A percentile compares a stretch with the other conserved stretches of the same genome.
Conservation (phyloP, 2,888 invertebrate species). For the Drosophila anceps region DNA sequence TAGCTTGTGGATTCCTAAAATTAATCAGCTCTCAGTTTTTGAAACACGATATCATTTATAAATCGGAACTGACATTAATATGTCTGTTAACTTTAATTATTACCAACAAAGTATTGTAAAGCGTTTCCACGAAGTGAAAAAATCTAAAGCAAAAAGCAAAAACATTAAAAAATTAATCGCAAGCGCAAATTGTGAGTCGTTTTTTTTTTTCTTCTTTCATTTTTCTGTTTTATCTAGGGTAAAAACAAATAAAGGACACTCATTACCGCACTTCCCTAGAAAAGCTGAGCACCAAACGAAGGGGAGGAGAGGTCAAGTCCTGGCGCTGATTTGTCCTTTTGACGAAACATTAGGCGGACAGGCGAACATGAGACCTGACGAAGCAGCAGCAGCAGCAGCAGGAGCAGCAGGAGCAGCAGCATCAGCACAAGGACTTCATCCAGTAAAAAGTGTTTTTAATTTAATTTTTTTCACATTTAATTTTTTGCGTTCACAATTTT, state of each 20-base stretch:
- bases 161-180: conserved; percentile 54
- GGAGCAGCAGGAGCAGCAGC: conserved; percentile 2
- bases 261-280: conserved; percentile 23
- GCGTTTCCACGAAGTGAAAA: background rate
- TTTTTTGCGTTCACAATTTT: conserved; percentile 73
- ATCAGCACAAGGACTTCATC: conserved; percentile 38
- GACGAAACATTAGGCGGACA: conserved; percentile 69
- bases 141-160: conserved; percentile 31
- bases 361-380: conserved; percentile 49
- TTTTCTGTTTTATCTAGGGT: conserved; percentile 14
- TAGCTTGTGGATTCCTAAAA: background rate
- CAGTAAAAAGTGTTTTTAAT: conserved; percentile 77
- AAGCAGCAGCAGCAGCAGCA: conserved; percentile 6
- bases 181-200: conserved; percentile 51
- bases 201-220: background rate
- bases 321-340: conserved; percentile 60
- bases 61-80: conserved; percentile 5
- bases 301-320: conserved; percentile 44
- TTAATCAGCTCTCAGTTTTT: background rate
- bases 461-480: conserved; percentile 72
- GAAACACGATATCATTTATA: background rate
- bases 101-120: background rate
- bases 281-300: conserved; percentile 3
- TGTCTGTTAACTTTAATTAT: background rate
- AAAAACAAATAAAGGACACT: conserved; percentile 48